Conservation (phyloP, 2,797 vertebrate species). For the Nyctibius grandis region DNA sequence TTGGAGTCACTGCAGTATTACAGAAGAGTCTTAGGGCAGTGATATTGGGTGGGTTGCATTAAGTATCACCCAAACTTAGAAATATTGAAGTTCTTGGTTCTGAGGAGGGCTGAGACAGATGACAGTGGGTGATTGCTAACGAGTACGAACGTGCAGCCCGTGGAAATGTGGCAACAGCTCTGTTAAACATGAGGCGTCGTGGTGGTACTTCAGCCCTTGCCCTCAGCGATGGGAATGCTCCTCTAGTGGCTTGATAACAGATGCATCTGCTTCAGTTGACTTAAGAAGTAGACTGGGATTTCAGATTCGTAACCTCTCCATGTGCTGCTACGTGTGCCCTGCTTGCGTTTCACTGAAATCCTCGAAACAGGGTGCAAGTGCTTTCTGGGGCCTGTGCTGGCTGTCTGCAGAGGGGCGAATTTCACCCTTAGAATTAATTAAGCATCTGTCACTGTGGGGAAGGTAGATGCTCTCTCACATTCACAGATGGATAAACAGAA, state of each 20-base stretch:
- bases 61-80: not conserved
- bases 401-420: not conserved
- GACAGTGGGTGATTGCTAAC: not conserved
- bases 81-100: not conserved
- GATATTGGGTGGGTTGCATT: rapidly evolving
- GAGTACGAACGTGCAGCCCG: rapidly evolving
- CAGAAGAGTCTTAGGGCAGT: rapidly evolving
- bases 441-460: not conserved
- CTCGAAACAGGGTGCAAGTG: not conserved
- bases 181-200: not conserved
- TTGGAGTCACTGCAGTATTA: not conserved
- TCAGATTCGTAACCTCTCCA: not conserved
- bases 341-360: rapidly evolving
- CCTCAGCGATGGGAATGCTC: not conserved
- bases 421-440: not conserved
- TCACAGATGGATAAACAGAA: conserved; percentile 33
- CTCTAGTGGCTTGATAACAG: not conserved
- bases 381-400: not conserved
- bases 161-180: not conserved
- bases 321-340: rapidly evolving
- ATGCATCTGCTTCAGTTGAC: not conserved
- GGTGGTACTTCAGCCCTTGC: not conserved
- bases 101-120: not conserved
- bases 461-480: not conserved
- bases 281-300: not conserved